A percentile compares a stretch with the other conserved stretches of the same genome.
Conservation (phyloP, 2,113 vertebrate species). For the Nothocercus julius region DNA sequence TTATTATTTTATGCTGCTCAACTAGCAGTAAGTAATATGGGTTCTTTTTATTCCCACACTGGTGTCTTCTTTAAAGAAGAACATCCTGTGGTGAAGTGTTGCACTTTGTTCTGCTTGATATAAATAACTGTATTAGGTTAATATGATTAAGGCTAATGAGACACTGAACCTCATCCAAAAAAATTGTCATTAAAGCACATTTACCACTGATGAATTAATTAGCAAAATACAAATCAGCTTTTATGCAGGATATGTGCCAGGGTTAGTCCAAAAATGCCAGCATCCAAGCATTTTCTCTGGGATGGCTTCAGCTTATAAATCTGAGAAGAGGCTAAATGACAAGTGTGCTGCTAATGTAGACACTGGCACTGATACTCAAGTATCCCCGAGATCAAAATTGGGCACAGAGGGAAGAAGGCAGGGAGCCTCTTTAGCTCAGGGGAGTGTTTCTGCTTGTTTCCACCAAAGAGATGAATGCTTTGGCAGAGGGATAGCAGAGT, state of each 20-base stretch:
- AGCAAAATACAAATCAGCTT: slow-evolving; percentile 63
- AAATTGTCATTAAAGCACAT: slow-evolving; percentile 63
- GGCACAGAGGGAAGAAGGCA: not conserved
- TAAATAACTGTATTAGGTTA: slow-evolving; percentile 66
- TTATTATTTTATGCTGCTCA: not conserved
- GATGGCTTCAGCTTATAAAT: not conserved
- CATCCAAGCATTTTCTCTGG: slow-evolving; percentile 2
- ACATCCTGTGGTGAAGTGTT: slow-evolving; percentile 24
- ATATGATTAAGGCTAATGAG: slow-evolving; percentile 71
- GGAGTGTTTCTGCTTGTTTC: not conserved
- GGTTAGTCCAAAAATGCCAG: slow-evolving; percentile 40
- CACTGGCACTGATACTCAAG: not conserved
- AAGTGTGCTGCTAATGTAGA: not conserved
- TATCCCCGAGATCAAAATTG: not conserved
- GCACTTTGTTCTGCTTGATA: slow-evolving; percentile 65
- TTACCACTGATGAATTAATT: slow-evolving; percentile 70
- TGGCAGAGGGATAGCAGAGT: not conserved
- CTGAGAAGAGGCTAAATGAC: not conserved
- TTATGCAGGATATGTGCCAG: slow-evolving; percentile 52
- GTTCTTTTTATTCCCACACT: not conserved
- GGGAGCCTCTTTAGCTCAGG: not conserved
- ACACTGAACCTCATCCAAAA: slow-evolving; percentile 62
- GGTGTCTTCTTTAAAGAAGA: slow-evolving; percentile 30
- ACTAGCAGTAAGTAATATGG: not conserved
- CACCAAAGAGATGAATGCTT: not conserved